Percentiles rank a stretch among this genome's conserved stretches.
Conservation (phyloP, 2,113 vertebrate genomes). For the Perca fluviatilis region DNA sequence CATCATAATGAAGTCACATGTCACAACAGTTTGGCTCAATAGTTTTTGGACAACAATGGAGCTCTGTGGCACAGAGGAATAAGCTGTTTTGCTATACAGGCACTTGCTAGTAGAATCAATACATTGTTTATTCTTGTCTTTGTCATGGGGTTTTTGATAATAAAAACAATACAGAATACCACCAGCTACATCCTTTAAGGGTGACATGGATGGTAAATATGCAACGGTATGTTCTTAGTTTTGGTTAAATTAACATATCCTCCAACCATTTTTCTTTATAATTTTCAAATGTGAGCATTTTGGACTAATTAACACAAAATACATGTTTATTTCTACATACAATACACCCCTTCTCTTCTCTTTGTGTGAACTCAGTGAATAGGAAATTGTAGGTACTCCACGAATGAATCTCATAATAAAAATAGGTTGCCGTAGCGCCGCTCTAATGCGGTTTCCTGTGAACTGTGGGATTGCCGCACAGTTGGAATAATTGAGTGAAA, state of each 20-base stretch:
- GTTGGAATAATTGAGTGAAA: conserved; percentile 63
- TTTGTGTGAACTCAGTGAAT: conserved; percentile 28
- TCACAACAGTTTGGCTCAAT: conserved; percentile 20
- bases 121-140: not conserved
- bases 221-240: not conserved
- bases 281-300: not conserved
- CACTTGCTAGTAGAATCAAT: not conserved
- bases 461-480: conserved; percentile 55
- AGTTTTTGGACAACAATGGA: conserved; percentile 3
- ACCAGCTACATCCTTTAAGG: not conserved
- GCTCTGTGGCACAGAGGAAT: not conserved
- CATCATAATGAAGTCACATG: conserved; percentile 18
- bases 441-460: conserved; percentile 19
- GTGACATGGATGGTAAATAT: not conserved
- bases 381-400: conserved; percentile 16
- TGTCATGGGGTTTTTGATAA: not conserved
- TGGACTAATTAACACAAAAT: not conserved
- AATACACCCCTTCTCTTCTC: not conserved
- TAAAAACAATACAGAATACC: not conserved
- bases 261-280: not conserved
- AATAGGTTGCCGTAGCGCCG: not conserved
- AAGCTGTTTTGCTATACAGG: not conserved
- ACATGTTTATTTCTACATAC: not conserved
- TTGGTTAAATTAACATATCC: not conserved
- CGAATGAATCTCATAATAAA: conserved; percentile 31